Percentiles rank a stretch among this genome's conserved stretches.
phyloP scores from a whole-genome alignment of 1,140 invertebrate genomes.

The Diorhabda elongata region DNA sequence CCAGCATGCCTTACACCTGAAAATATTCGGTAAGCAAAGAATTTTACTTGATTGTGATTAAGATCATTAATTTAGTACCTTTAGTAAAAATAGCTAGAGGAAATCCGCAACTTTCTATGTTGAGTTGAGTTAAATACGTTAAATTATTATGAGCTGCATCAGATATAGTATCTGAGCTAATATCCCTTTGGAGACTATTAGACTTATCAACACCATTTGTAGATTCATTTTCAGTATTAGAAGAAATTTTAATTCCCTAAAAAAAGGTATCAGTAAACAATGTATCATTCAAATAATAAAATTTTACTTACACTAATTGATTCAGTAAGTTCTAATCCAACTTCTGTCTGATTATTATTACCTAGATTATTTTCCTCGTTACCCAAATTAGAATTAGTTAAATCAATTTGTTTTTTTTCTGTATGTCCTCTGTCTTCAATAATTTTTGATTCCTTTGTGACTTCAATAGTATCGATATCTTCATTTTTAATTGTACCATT shows the following conservation, averaged over 20 bases:
- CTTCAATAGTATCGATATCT: slow-evolving; percentile 18
- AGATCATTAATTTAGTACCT: slow-evolving; percentile 45
- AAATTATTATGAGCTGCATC: slow-evolving; percentile 53
- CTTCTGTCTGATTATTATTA: slow-evolving; percentile 22
- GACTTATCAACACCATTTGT: slow-evolving; percentile 44
- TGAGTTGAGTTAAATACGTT: slow-evolving; percentile 57
- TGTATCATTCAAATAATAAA: not conserved
- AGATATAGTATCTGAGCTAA: slow-evolving; percentile 58
- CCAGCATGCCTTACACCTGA: too few relatives aligned
- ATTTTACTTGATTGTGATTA: too few relatives aligned
- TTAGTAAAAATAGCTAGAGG: slow-evolving; percentile 86
- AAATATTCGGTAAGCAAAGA: too few relatives aligned
- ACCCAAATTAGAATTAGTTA: slow-evolving; percentile 3
- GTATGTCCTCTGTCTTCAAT: slow-evolving; percentile 5
- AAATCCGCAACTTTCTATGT: slow-evolving; percentile 75
- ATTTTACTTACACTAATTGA: slow-evolving; percentile 6
- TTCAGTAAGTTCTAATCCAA: slow-evolving; percentile 25
- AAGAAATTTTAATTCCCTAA: not conserved
- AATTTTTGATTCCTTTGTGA: slow-evolving; percentile 6
- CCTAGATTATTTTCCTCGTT: slow-evolving; percentile 4
- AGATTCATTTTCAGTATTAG: slow-evolving; percentile 20
- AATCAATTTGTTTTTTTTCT: slow-evolving; percentile 9
- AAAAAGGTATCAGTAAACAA: not conserved
- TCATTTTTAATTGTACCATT: not conserved
- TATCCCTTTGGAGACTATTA: slow-evolving; percentile 55